Evolutionary conservation across 2,797 vertebrate genomes (phyloP), one percentile per base, ranked within the genome.

Genomic region (Clarias platycephalus): DNA sequence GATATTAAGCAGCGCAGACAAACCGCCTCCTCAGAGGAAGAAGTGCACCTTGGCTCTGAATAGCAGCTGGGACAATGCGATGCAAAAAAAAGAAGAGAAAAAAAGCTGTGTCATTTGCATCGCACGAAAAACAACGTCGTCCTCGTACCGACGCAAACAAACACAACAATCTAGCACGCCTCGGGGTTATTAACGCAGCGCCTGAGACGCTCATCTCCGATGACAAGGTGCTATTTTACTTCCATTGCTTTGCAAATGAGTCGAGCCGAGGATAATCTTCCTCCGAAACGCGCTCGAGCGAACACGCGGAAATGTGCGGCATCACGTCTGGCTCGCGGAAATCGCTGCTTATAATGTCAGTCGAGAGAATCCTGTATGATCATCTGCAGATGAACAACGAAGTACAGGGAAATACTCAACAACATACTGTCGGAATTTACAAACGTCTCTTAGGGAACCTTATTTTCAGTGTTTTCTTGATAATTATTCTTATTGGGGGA

Each of bases 151-250:
- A 72, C 60, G 55, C 55, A 81, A 86, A 86, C 86, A 85, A 87
- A 86, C 82, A 63, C 68, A 63, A 83, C 82, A 87, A 84, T 87
- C 83, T 79, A 49, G 80, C 13, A 62, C 71, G 71, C 80, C 84
- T 84, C 74, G 34, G 37, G 78, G 83, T 79, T 81, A 86, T 87
- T 87, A 86, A 71, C 26, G 66, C 84, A 67, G 44, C 34, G 71
- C 57, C 80, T 13, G 63, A 77, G 83, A 87, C 0, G 22, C 68
- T 57, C 83, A 89, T 89, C 76, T 87, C 57, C 57, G 70, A n/a
- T 84, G 88, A 86, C 88, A 89, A 86, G 86, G 82, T 81, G 64
- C 70, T 85, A 86, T 83, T 87, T 89, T 83, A 87, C 88, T 84
- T 71, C 53, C 70, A 77, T 37, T 44, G 84, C 66, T 87, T 78